Evolutionary conservation across 1,140 invertebrate species (phyloP).

Genomic region (Leptinotarsa lineolata): DNA sequence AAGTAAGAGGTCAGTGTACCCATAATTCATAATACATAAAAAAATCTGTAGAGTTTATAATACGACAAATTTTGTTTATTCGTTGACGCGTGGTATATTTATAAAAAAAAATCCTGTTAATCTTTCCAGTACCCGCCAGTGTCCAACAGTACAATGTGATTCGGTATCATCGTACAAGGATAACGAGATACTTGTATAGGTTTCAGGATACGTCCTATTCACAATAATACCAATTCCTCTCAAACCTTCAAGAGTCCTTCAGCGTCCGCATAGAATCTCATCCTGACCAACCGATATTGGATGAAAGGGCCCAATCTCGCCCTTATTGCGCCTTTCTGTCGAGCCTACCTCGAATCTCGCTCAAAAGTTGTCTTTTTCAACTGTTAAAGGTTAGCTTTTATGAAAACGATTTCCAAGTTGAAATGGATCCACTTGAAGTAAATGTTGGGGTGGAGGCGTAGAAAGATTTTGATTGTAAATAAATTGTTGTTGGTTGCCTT

Average conservation of each 20-base stretch:
- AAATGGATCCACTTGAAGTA: conserved; percentile 7
- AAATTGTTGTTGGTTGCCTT: not conserved
- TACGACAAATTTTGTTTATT: too few relatives aligned
- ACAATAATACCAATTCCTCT: conserved; percentile 32
- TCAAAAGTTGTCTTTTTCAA: conserved; percentile 38
- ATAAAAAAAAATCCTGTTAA: too few relatives aligned
- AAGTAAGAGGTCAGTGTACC: too few relatives aligned
- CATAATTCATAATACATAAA: too few relatives aligned
- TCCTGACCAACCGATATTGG: conserved; percentile 25
- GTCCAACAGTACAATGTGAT: not conserved
- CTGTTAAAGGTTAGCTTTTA: conserved; percentile 30
- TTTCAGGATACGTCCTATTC: conserved; percentile 38
- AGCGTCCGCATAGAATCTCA: conserved; percentile 30
- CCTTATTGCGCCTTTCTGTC: conserved; percentile 17
- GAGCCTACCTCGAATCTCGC: not conserved
- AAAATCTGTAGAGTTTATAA: too few relatives aligned
- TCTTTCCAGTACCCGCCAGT: too few relatives aligned
- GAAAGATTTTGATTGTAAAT: not conserved
- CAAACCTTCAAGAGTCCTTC: conserved; percentile 33
- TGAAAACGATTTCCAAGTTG: conserved; percentile 19
- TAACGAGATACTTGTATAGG: conserved; percentile 44
- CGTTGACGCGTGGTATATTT: too few relatives aligned
- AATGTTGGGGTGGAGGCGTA: not conserved
- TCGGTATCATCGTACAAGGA: conserved; percentile 22
- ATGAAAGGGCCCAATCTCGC: conserved; percentile 3